Base-by-base conservation (phyloP, 53 echinoderm and acorn worm species). In the Temnopleurus reevesii region DNA sequence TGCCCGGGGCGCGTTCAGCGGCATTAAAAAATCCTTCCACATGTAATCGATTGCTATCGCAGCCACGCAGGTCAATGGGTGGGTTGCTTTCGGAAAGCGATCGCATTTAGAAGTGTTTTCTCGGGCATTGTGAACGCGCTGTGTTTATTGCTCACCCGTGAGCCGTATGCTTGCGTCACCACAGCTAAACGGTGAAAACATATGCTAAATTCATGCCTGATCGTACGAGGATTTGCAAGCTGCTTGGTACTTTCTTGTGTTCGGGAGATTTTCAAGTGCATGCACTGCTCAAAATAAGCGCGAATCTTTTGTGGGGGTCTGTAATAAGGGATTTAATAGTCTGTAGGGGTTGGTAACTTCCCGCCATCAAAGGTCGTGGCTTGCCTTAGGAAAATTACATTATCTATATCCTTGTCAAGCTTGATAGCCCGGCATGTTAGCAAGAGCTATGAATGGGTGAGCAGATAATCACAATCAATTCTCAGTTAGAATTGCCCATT, bases 31-130 rank as follows among this genome's bases (percentile, higher is more conserved):
- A 19, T 4, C 30, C 28, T 60, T 8, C 60, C 27, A 8, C 17
- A 10, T 38, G 41, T n/a, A 36, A 66, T 66, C 71, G 71, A 41
- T 71, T 71, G 71, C 71, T 71, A 71, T 71, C 71, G 71, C 18
- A 41, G 38, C 19, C 23, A n/a, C 5, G 41, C 23, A 2, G 35
- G 4, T 65, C 21, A 38, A 41, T 41, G 71, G n/a, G 41, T 28
- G 41, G 21, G 71, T 18, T 18, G 41, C 6, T n/a, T 66, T 35
- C 71, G 7, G 18, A 41, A 71, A 38, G n/a, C 71, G 71, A 71
- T 71, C 71, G 71, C 36, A 71, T 71, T 71, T 71, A 2, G 41
- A n/a, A 41, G n/a, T 71, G 19, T 2, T 64, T 35, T 4, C 15
- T 71, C 4, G 19, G 41, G 5, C 8, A 71, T 38, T 71, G 71